Conservation (phyloP, 2,797 vertebrate species). For the Periparus ater region DNA sequence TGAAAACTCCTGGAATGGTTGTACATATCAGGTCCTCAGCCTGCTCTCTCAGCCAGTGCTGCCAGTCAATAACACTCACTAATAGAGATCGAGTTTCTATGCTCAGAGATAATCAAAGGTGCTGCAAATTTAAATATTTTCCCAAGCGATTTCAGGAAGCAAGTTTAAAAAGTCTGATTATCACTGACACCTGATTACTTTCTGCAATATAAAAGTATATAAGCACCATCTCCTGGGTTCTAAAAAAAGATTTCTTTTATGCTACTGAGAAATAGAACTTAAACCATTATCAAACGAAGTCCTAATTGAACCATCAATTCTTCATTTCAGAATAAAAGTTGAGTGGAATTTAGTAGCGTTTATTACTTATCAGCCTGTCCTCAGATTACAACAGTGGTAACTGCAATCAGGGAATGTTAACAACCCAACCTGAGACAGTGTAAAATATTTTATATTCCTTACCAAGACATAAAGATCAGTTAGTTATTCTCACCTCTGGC, state of each 20-base stretch:
- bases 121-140: neutral
- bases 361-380: neutral
- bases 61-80: accelerated
- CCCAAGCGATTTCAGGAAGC: neutral
- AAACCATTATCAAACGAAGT: neutral
- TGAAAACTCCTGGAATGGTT: neutral
- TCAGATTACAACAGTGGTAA: neutral
- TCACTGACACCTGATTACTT: neutral
- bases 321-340: neutral
- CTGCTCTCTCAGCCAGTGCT: neutral
- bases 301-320: neutral
- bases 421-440: neutral
- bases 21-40: neutral
- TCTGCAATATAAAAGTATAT: neutral
- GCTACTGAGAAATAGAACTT: neutral
- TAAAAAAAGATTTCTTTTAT: neutral
- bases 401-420: neutral
- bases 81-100: neutral
- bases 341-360: neutral
- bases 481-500: neutral
- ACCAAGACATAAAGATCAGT: neutral
- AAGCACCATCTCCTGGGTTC: neutral
- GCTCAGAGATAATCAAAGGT: neutral
- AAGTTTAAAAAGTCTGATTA: neutral
- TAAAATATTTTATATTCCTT: neutral